Evolutionary conservation across 2,797 vertebrate genomes (phyloP), one percentile per base, ranked within the genome.

Genomic region (Adelosebastes latens): DNA sequence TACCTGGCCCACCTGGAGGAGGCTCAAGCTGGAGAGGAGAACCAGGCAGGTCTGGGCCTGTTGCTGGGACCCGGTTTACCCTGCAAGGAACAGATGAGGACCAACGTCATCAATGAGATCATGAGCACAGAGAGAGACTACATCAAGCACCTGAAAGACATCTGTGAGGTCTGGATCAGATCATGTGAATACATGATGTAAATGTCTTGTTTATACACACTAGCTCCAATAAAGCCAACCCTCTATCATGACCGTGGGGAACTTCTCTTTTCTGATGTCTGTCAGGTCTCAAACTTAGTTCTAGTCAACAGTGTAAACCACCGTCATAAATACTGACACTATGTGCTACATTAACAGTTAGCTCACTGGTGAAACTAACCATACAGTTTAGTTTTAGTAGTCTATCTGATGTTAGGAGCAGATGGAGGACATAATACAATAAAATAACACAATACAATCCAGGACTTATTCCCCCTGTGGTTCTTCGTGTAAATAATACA

Each of bases 101-200:
- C 97, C 89, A 99, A 99, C 0, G 98, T 99, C 83, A 98, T 99
- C 93, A 98, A 97, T 1, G 98, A 99, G 94, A 99, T 99, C 92
- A 97, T 99, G 93, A 97, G 96, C 95, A 99, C 97, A 0, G 98
- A 99, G 91, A 96, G 96, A 52, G 98, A 98, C 93, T 99, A 99
- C 94, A 99, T 99, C 94, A 98, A 98, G 89, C 98, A 99, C 79
- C 95, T 99, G 83, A 97, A 97, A 27, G 98, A 99, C 93, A 99
- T 99, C 82, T 99, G 98, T 85, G 98, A 99, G 97, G 98, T 99
- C 89, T 91, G 87, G 14, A 63, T 42, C 4, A 34, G n/a, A 55
- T 49, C 4, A 14, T 22, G 2, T 53, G 4, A 9, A 55, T 55
- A 20, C 8, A 34, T 55, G 1, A 24, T 63, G 16, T 42, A 18